A percentile compares a stretch with the other conserved stretches of the same genome.
These are phyloP conservation scores for Tupaia tana DNA, from an alignment of 2,113 vertebrate genomes.

Conservation along the genomic window DNA sequence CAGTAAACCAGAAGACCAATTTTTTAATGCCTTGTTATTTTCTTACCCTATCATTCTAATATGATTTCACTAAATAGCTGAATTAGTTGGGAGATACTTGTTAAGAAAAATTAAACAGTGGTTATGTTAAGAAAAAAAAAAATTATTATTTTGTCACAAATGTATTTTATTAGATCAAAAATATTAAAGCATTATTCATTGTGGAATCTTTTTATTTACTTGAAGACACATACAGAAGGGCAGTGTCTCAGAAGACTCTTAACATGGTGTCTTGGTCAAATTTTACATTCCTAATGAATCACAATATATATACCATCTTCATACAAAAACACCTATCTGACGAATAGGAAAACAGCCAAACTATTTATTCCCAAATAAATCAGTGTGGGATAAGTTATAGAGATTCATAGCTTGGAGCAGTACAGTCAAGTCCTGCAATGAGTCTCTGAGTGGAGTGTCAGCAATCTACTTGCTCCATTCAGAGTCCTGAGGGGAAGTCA, in stretches of 20 bases:
- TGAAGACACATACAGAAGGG: not conserved
- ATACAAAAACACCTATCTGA: not conserved
- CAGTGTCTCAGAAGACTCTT: not conserved
- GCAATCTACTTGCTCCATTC: accelerated
- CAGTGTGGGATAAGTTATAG: too few species aligned
- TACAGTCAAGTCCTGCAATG: not conserved
- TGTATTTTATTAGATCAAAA: not conserved
- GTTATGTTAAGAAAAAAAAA: not conserved
- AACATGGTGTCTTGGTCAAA: not conserved
- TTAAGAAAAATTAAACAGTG: not conserved
- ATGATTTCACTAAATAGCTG: not conserved
- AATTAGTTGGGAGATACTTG: not conserved
- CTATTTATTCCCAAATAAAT: not conserved
- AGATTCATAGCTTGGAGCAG: not conserved
- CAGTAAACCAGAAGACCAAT: not conserved
- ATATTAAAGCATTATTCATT: not conserved
- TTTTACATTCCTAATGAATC: not conserved
- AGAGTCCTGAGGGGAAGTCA: too few species aligned
- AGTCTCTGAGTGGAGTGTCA: not conserved
- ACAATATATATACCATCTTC: not conserved
- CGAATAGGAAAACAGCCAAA: not conserved
- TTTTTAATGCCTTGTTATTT: not conserved
- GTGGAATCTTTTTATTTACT: not conserved
- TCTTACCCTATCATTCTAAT: not conserved
- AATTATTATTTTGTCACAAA: not conserved